These are phyloP conservation scores for Lycodopsis pacificus DNA, from an alignment of 2,797 vertebrate genomes.

Conservation along the genomic window DNA sequence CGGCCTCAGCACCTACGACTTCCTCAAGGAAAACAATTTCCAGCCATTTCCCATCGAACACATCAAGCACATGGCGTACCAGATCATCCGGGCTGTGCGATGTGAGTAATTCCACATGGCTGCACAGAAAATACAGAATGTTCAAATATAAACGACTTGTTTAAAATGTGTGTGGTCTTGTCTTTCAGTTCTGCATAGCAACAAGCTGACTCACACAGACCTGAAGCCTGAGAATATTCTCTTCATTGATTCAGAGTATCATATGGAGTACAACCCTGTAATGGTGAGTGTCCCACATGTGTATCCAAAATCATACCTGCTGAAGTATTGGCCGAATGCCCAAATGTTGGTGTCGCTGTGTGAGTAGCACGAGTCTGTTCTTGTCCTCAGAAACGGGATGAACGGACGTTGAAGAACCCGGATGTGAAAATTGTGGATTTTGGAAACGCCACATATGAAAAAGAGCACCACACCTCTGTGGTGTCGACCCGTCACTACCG, in stretches of 20 bases:
- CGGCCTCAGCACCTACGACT: conserved; percentile 97
- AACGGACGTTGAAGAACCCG: conserved; percentile 91
- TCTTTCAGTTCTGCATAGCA: conserved; percentile 92
- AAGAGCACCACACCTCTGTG: conserved; percentile 96
- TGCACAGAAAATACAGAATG: no score
- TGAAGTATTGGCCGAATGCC: background rate
- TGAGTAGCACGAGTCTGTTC: background rate
- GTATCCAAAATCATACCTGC: background rate
- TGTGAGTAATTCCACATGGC: conserved; percentile 85
- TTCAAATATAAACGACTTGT: background rate
- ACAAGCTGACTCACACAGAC: conserved; percentile 97
- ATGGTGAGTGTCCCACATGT: conserved; percentile 83
- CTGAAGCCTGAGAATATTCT: conserved; percentile 99
- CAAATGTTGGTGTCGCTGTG: background rate
- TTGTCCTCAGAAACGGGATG: conserved; percentile 89
- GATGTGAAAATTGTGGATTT: conserved; percentile 97
- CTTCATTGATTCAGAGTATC: conserved; percentile 93
- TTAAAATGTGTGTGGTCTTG: conserved; percentile 11
- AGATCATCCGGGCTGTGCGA: conserved; percentile 91
- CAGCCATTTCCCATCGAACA: conserved; percentile 93
- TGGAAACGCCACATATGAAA: conserved; percentile 96
- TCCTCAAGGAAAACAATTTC: conserved; percentile 97
- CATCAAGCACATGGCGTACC: conserved; percentile 94
- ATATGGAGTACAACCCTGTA: conserved; percentile 90
- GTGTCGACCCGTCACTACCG: conserved; percentile 98